Evolutionary conservation across 2,888 invertebrate genomes (phyloP), one percentile per base, ranked within the genome.

Genomic region (Diabrotica balteata): DNA sequence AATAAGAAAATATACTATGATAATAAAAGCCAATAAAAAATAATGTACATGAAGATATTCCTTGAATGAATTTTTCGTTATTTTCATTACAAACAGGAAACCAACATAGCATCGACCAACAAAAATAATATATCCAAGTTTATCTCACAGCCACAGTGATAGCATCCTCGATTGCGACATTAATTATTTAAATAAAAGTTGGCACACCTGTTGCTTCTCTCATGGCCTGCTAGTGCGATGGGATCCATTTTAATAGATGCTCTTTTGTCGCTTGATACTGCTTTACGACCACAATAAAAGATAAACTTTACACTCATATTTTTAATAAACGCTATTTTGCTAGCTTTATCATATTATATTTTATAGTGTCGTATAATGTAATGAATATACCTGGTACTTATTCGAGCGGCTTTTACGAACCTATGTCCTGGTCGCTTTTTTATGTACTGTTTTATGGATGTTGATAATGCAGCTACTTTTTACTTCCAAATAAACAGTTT

Each of bases 221-320:
- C 66, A 61, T 57, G 44, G 55, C 45, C 43, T 47, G 47, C 60
- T 51, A 60, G 47, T 57, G 55, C 63, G 54, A 44, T 63, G 63
- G 64, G 61, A 68, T 61, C 68, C 65, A 59, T 66, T 65, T 66
- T 68, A 68, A 68, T 68, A 68, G 65, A 65, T 62, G 65, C 65
- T 64, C 62, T 68, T 68, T 68, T 68, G 65, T 65, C 68, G 68
- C 65, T 68, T 65, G 68, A 68, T 68, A 65, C 68, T 62, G 65
- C 54, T 68, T 68, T 68, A 68, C 59, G 57, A 53, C 62, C 65
- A 57, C 58, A 61, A 68, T 68, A 68, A 68, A 68, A 68, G 68
- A 68, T 68, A 68, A 68, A 68, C 65, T 68, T 68, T 68, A 68
- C 65, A 68, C 65, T 68, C 68, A 62, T 66, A 68, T 68, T 68